phyloP scores from a whole-genome alignment of 2,113 vertebrate genomes.

The Chrysemys picta region DNA sequence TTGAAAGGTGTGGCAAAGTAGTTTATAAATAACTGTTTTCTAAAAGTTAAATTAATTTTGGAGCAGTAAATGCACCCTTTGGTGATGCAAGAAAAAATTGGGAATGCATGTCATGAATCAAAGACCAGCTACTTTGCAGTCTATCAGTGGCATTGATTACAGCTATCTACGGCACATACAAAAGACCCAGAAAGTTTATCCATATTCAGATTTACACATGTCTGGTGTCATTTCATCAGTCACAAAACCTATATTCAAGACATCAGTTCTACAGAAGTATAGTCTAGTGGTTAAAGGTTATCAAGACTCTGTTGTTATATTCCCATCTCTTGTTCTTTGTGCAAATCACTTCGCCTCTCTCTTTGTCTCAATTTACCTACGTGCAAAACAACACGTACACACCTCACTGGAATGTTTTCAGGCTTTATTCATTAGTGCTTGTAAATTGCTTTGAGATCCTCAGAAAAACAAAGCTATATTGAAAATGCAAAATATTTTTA shows the following conservation, averaged over 20 bases:
- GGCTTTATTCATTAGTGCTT: neutral
- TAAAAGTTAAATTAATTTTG: conserved; percentile 42
- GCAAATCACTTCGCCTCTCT: neutral
- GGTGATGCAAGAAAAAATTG: conserved; percentile 55
- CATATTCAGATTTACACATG: fast-evolving
- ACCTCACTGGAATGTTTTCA: neutral
- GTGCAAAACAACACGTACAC: neutral
- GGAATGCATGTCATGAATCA: conserved; percentile 54
- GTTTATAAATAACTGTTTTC: conserved; percentile 67
- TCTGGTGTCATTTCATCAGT: neutral
- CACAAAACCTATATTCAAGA: neutral
- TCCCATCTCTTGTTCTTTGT: neutral
- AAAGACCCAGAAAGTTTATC: neutral
- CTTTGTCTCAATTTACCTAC: neutral
- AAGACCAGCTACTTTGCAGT: conserved; percentile 50
- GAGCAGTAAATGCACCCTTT: conserved; percentile 69
- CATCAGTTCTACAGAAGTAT: neutral
- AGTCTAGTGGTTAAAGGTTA: neutral
- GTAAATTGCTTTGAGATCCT: neutral
- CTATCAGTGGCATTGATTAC: conserved; percentile 35
- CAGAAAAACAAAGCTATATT: neutral
- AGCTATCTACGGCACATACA: neutral
- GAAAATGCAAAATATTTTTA: neutral
- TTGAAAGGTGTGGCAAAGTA: conserved; percentile 68
- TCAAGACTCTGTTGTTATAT: fast-evolving